These are phyloP conservation scores for Benthosema pterotum DNA, from an alignment of 2,797 vertebrate species.

Conservation along the genomic window DNA sequence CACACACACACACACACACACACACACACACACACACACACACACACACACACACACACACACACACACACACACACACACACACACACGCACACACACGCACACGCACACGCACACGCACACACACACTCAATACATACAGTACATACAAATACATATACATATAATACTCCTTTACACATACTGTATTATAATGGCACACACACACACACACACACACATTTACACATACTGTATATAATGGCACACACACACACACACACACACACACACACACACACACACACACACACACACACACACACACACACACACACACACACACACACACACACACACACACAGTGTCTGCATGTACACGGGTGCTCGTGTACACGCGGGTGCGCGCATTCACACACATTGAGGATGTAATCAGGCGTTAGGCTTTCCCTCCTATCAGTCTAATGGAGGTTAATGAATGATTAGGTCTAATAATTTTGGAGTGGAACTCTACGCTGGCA, in stretches of 20 bases:
- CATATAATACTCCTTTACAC: slow-evolving; percentile 29
- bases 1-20: slow-evolving; percentile 28
- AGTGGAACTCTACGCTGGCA: slow-evolving; percentile 68
- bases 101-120: background rate
- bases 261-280: background rate
- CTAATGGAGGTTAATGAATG: slow-evolving; percentile 80
- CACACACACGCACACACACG: background rate
- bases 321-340: background rate
- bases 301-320: background rate
- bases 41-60: slow-evolving; percentile 8
- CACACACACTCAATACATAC: background rate
- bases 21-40: slow-evolving; percentile 16
- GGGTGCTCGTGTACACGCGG: slow-evolving; percentile 15
- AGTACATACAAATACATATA: slow-evolving; percentile 22
- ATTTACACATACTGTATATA: background rate
- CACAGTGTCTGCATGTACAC: slow-evolving; percentile 6
- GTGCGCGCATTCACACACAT: slow-evolving; percentile 27
- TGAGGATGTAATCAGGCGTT: slow-evolving; percentile 74
- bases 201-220: slow-evolving; percentile 4
- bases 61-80: slow-evolving; percentile 8
- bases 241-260: background rate
- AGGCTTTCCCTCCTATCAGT: slow-evolving; percentile 77
- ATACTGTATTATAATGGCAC: slow-evolving; percentile 35
- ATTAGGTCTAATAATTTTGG: slow-evolving; percentile 78
- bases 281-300: background rate